Base-by-base conservation (phyloP, 2,113 vertebrate species). In the Lophius piscatorius region DNA sequence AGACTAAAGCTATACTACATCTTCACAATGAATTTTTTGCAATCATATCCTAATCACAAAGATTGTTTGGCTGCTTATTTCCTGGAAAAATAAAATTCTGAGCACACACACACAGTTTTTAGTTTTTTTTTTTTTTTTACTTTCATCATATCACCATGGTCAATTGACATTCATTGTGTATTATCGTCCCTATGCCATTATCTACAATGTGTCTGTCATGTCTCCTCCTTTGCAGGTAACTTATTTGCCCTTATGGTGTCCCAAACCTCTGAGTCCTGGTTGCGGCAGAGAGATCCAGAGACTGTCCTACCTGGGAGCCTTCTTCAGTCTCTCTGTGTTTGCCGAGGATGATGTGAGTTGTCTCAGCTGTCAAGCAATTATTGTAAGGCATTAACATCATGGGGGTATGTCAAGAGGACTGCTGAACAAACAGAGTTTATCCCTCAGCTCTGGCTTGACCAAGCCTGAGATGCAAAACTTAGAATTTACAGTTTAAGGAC, bases 311-410 rank as follows among this genome's bases (percentile, higher is more conserved):
- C 71, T 99, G 47, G 97, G 97, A 66, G 85, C 93, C 22, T 98
- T 96, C 88, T 98, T 99, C 69, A 96, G 94, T 80, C 95, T 99
- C 50, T 99, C 97, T 0, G 96, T 98, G 65, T 99, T 99, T 70
- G 94, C 95, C 16, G 97, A 99, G 75, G 97, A 99, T 70, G 95
- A 99, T n/a, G 97, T 98, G 81, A 96, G 97, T 94, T 51, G 4
- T 12, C 6, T n/a, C 1, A 21, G 40, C 13, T 5, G 11, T 35
- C 13, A 10, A 35, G 5, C 1, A 14, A 14, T 13, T 4, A 9
- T 40, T 8, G 8, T 39, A n/a, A n/a, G n/a, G n/a, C n/a, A n/a
- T n/a, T n/a, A n/a, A n/a, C n/a, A n/a, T n/a, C n/a, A n/a, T n/a
- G n/a, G n/a, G n/a, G n/a, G n/a, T n/a, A n/a, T n/a, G n/a, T n/a